Conservation (phyloP, 2,888 invertebrate species). For the Lydus trimaculatus region DNA sequence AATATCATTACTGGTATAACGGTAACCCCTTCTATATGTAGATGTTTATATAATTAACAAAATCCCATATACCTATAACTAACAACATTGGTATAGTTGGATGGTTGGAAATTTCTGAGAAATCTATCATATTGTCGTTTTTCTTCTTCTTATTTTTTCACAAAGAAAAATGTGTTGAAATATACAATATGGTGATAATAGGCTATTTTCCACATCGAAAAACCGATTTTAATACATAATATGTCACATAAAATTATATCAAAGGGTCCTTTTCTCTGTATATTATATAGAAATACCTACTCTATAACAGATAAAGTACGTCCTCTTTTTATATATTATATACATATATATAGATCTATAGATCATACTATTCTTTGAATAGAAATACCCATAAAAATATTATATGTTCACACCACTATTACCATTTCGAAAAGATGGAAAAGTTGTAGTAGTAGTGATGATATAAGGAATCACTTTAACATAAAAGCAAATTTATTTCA, state of each 20-base stretch:
- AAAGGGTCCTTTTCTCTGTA: conserved; percentile 21
- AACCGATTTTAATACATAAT: conserved; percentile 62
- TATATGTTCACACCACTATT: conserved; percentile 41
- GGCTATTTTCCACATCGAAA: conserved; percentile 62
- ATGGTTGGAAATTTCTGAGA: conserved; percentile 31
- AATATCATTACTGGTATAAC: conserved; percentile 22
- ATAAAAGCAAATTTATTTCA: conserved; percentile 48
- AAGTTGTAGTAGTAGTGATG: conserved; percentile 30
- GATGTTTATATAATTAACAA: no score
- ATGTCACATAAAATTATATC: conserved; percentile 62
- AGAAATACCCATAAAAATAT: conserved; percentile 57
- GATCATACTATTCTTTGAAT: conserved; percentile 55
- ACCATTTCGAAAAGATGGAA: conserved; percentile 7
- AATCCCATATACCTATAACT: no score
- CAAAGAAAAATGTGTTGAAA: conserved; percentile 46
- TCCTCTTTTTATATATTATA: conserved; percentile 55
- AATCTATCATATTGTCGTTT: conserved; percentile 54
- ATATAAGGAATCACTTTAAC: conserved; percentile 45
- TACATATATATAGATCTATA: conserved; percentile 60
- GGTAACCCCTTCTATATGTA: conserved; percentile 1
- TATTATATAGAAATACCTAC: conserved; percentile 47
- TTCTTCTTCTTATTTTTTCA: not conserved
- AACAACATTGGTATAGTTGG: no score
- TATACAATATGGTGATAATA: conserved; percentile 58
- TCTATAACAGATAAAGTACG: conserved; percentile 54